Evolutionary conservation across 2,888 invertebrate genomes (phyloP).

Genomic region (Serrognathus titanus): DNA sequence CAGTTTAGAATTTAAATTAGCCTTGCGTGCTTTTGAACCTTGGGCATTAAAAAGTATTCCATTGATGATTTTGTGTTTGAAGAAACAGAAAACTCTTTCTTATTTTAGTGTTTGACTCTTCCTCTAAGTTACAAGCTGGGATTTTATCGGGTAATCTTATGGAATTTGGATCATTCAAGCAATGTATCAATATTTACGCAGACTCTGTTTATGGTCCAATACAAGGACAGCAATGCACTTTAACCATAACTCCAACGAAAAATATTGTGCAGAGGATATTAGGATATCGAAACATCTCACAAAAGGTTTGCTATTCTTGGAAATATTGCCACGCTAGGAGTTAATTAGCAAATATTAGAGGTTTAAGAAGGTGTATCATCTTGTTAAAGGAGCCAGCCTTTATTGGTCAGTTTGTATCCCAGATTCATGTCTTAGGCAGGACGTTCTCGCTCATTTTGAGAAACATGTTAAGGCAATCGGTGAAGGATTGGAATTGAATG

Average conservation of each 20-base stretch:
- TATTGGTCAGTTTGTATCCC: conserved; percentile 49
- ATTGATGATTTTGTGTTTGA: not conserved
- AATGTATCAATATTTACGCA: conserved; percentile 40
- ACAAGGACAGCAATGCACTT: conserved; percentile 47
- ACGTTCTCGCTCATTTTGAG: conserved; percentile 39
- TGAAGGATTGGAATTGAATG: conserved; percentile 35
- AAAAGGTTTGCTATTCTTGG: conserved; percentile 24
- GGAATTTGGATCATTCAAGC: conserved; percentile 49
- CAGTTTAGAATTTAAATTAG: conserved; percentile 34
- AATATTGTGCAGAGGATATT: conserved; percentile 29
- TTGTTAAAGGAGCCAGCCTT: conserved; percentile 31
- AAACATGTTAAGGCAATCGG: conserved; percentile 32
- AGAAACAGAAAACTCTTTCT: not conserved
- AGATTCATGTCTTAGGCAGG: conserved; percentile 41
- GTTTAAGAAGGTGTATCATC: conserved; percentile 30
- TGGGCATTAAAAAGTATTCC: conserved; percentile 42
- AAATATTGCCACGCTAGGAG: not conserved
- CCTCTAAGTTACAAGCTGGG: conserved; percentile 50
- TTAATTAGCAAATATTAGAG: conserved; percentile 24
- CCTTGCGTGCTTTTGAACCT: conserved; percentile 36
- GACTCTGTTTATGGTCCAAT: conserved; percentile 34
- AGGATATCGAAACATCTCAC: conserved; percentile 32
- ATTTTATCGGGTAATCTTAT: conserved; percentile 47
- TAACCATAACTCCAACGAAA: conserved; percentile 31
- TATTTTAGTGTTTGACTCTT: conserved; percentile 50